Base-by-base conservation (phyloP, 2,888 invertebrate species). In the Drosophila mercatorum region DNA sequence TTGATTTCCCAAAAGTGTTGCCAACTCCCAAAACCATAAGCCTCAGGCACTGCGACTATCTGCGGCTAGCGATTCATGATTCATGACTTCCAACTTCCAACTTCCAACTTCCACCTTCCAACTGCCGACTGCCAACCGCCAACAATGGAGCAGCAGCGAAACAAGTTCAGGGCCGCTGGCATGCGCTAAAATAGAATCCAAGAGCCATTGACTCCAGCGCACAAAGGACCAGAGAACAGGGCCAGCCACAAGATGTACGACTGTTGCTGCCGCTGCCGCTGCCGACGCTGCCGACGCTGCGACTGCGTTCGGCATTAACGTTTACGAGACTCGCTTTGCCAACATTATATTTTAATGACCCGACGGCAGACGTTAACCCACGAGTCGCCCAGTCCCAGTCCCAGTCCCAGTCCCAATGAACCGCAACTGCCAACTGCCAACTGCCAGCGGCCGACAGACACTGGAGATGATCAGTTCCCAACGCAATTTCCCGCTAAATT, bases 81-180 rank as follows among this genome's bases (percentile, higher is more conserved):
- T 73, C 58, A 78, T 55, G 31, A 67, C 57, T 14, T 68, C 36
- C 44, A 64, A 66, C 44, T 34, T 34, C 34, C 44, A 64, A 63
- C 17, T 17, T 17, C 17, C 17, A 17, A 0, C 57, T 14, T 68
- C 36, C 44, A 64, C 63, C 44, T 34, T 8, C 34, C 44, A 64
- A 63, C 41, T 31, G 5, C 31, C 31, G 3, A 66, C 56, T 11
- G 67, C 31, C 44, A 64, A 66, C 44, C 0, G 6, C 34, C 44
- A 64, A 66, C 44, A 58, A 68, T 28, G 62, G 47, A 57, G 47
- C 69, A 57, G 49, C 34, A 34, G 34, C 2, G 76, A 75, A 85
- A 82, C 83, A 75, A 83, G 87, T 83, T 83, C 83, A 86, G 83
- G 87, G 83, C 86, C 83, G 68, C 59, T 82, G 76, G 75, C 79